These are phyloP conservation scores for Gouania willdenowi DNA, from an alignment of 2,797 vertebrate species.

Conservation along the genomic window DNA sequence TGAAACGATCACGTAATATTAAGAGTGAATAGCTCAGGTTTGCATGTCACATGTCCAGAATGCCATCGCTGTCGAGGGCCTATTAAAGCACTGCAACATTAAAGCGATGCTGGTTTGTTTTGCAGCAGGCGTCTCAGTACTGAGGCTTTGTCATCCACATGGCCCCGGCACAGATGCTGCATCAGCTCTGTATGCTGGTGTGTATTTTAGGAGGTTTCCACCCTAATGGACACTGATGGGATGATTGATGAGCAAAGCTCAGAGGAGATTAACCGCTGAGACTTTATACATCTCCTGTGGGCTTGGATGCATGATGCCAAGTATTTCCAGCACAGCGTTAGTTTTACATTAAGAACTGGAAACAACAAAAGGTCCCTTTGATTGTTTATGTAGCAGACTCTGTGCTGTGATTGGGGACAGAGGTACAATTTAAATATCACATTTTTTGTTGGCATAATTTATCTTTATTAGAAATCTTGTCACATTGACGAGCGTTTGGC, in stretches of 20 bases:
- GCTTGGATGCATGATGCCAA: slow-evolving; percentile 59
- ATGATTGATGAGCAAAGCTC: slow-evolving; percentile 77
- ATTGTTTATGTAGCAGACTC: slow-evolving; percentile 53
- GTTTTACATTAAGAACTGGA: slow-evolving; percentile 44
- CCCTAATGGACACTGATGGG: slow-evolving; percentile 75
- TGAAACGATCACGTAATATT: slow-evolving; percentile 25
- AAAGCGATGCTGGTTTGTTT: slow-evolving; percentile 10
- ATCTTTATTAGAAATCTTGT: slow-evolving; percentile 82
- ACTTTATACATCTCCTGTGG: slow-evolving; percentile 73
- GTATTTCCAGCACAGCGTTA: slow-evolving; percentile 14
- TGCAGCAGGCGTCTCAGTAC: slow-evolving; percentile 25
- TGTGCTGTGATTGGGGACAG: slow-evolving; percentile 58
- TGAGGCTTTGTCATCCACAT: slow-evolving; percentile 34
- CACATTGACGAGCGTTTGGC: slow-evolving; percentile 65
- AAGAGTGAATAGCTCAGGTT: slow-evolving; percentile 28
- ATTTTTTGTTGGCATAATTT: slow-evolving; percentile 76
- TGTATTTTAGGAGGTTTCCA: slow-evolving; percentile 62
- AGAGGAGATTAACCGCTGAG: slow-evolving; percentile 70
- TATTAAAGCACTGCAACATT: slow-evolving; percentile 20
- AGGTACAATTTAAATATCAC: slow-evolving; percentile 68
- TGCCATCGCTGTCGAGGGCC: slow-evolving; percentile 24
- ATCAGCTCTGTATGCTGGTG: slow-evolving; percentile 54
- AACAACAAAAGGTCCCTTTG: slow-evolving; percentile 61
- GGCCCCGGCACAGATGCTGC: slow-evolving; percentile 61
- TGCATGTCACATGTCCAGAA: slow-evolving; percentile 27